A percentile compares a stretch with the other conserved stretches of the same genome.
phyloP scores from a whole-genome alignment of 1,140 invertebrate species.

The Zaprionus africanus region DNA sequence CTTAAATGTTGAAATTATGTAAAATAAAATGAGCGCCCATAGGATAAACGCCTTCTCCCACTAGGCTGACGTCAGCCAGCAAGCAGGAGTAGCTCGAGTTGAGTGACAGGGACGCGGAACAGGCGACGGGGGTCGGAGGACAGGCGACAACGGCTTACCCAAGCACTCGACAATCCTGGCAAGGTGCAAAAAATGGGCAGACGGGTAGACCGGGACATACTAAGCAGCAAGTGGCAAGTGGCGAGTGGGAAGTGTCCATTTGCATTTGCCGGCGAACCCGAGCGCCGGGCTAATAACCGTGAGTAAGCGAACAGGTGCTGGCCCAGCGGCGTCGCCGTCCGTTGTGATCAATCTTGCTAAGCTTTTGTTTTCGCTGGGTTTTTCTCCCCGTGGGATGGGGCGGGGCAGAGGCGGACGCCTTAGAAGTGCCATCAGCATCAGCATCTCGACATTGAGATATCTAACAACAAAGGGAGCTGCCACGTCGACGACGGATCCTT shows the following conservation, averaged over 20 bases:
- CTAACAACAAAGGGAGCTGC: constrained; percentile 52
- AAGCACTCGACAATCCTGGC: constrained; percentile 63
- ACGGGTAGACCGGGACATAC: neutral
- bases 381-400: constrained; percentile 52
- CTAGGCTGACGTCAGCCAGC: constrained; percentile 70
- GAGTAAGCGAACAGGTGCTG: constrained; percentile 79
- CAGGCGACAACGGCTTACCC: constrained; percentile 45
- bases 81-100: constrained; percentile 14
- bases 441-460: constrained; percentile 64
- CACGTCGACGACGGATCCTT: constrained; percentile 46
- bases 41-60: constrained; percentile 43
- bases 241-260: constrained; percentile 48
- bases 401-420: constrained; percentile 52
- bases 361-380: constrained; percentile 80
- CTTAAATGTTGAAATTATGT: constrained; percentile 83
- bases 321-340: constrained; percentile 33
- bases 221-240: neutral
- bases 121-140: neutral
- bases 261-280: constrained; percentile 42
- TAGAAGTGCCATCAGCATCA: constrained; percentile 56
- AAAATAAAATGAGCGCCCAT: constrained; percentile 78
- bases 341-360: constrained; percentile 80
- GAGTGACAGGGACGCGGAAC: constrained; percentile 50
- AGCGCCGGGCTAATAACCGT: constrained; percentile 74
- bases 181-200: constrained; percentile 71